Percentiles rank a stretch among this genome's conserved stretches.
Conservation (phyloP, 2,113 vertebrate genomes). For the Gambusia affinis region DNA sequence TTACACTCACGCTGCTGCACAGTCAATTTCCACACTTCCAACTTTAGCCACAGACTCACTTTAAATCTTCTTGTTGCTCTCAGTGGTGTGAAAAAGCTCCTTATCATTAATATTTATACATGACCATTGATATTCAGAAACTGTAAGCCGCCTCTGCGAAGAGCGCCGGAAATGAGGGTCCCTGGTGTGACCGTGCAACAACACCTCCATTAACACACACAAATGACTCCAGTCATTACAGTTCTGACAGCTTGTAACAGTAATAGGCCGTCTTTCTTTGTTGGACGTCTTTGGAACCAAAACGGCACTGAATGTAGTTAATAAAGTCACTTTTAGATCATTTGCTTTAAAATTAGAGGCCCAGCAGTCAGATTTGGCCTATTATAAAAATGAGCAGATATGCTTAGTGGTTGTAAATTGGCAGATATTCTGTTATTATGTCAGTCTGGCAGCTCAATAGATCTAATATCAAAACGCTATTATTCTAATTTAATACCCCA, state of each 20-base stretch:
- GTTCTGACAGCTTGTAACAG: slow-evolving; percentile 3
- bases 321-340: slow-evolving; percentile 41
- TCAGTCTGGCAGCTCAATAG: slow-evolving; percentile 44
- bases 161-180: slow-evolving; percentile 18
- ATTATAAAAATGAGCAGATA: slow-evolving; percentile 51
- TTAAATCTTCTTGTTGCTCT: slow-evolving; percentile 20
- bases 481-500: slow-evolving; percentile 72
- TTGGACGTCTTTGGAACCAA: slow-evolving; percentile 7
- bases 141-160: slow-evolving; percentile 8
- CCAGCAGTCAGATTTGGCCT: slow-evolving; percentile 32
- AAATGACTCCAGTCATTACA: slow-evolving; percentile 30
- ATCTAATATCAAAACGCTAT: slow-evolving; percentile 68
- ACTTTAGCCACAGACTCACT: slow-evolving; percentile 16
- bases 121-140: slow-evolving; percentile 36
- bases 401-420: slow-evolving; percentile 51
- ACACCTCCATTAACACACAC: slow-evolving; percentile 14
- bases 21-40: slow-evolving; percentile 18
- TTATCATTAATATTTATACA: slow-evolving; percentile 49
- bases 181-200: background rate
- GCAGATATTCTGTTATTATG: slow-evolving; percentile 55
- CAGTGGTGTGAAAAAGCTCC: slow-evolving; percentile 11
- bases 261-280: slow-evolving; percentile 15
- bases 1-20: background rate
- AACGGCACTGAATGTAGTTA: slow-evolving; percentile 27
- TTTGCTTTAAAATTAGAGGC: slow-evolving; percentile 41